Percentiles rank a stretch among this genome's conserved stretches.
Conservation (phyloP, 2,797 vertebrate genomes). For the Otus scops region DNA sequence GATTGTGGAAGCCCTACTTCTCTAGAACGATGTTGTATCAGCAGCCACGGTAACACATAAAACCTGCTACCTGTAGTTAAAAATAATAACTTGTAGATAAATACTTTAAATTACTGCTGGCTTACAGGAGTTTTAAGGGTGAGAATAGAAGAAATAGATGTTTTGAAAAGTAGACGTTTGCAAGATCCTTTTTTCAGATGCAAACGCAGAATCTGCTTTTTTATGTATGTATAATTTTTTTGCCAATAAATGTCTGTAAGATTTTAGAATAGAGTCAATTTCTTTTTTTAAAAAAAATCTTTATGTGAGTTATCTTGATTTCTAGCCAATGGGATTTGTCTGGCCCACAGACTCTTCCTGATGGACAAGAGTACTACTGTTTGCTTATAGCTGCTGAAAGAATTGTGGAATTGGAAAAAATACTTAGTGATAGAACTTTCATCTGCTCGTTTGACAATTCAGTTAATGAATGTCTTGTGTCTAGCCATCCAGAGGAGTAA, state of each 20-base stretch:
- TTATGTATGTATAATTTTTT: neutral
- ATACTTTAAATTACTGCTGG: neutral
- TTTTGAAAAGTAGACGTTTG: neutral
- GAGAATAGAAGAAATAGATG: neutral
- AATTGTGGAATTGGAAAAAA: neutral
- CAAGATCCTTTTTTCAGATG: neutral
- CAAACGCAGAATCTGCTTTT: neutral
- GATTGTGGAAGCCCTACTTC: neutral
- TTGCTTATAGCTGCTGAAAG: slow-evolving; percentile 51
- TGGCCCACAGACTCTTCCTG: slow-evolving; percentile 16
- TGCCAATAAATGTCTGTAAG: slow-evolving; percentile 16
- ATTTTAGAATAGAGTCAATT: neutral
- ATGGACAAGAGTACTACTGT: slow-evolving; percentile 39
- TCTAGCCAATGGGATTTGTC: slow-evolving; percentile 10
- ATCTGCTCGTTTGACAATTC: slow-evolving; percentile 3
- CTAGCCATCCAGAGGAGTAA: neutral
- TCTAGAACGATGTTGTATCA: neutral
- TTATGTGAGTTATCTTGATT: slow-evolving; percentile 19
- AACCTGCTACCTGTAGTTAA: neutral
- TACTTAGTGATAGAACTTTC: slow-evolving; percentile 5
- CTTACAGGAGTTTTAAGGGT: neutral
- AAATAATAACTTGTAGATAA: neutral
- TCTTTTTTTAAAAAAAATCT: neutral
- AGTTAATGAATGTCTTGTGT: slow-evolving; percentile 23
- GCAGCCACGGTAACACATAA: neutral